Evolutionary conservation across 2,797 vertebrate genomes (phyloP).

Genomic region (Oceanodroma leucorhoa): DNA sequence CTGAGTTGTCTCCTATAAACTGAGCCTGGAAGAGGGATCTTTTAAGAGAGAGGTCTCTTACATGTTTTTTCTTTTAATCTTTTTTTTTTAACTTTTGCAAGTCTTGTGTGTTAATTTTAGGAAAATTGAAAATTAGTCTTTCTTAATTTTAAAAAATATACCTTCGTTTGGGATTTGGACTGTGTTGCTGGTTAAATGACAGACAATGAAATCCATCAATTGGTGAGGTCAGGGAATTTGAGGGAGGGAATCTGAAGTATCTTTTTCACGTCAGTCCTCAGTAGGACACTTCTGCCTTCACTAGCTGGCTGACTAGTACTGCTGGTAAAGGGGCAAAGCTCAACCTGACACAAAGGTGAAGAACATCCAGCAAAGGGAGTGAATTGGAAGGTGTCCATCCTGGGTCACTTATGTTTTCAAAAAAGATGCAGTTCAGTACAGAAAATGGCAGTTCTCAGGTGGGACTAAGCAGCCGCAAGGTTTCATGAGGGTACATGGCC

Average conservation of each 20-base stretch:
- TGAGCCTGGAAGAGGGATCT: neutral
- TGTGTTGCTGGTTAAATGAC: neutral
- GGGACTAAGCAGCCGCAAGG: neutral
- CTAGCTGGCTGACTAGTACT: fast-evolving
- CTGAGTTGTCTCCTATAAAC: no score
- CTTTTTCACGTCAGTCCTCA: neutral
- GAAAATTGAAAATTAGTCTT: neutral
- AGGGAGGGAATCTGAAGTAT: neutral
- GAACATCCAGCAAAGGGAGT: neutral
- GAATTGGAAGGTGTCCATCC: neutral
- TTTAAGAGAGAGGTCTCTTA: neutral
- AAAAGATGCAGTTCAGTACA: neutral
- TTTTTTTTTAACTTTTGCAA: neutral
- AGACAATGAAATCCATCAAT: fast-evolving
- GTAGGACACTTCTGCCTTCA: neutral
- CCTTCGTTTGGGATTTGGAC: neutral
- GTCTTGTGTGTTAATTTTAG: neutral
- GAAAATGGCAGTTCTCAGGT: neutral
- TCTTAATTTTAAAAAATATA: neutral
- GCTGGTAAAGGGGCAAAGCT: neutral
- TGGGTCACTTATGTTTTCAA: fast-evolving
- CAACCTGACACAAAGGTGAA: neutral
- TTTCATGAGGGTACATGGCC: fast-evolving
- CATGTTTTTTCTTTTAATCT: neutral
- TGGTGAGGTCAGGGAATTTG: neutral